These are phyloP conservation scores for Marasmarcha lunaedactyla DNA, from an alignment of 2,888 invertebrate genomes.

Conservation along the genomic window DNA sequence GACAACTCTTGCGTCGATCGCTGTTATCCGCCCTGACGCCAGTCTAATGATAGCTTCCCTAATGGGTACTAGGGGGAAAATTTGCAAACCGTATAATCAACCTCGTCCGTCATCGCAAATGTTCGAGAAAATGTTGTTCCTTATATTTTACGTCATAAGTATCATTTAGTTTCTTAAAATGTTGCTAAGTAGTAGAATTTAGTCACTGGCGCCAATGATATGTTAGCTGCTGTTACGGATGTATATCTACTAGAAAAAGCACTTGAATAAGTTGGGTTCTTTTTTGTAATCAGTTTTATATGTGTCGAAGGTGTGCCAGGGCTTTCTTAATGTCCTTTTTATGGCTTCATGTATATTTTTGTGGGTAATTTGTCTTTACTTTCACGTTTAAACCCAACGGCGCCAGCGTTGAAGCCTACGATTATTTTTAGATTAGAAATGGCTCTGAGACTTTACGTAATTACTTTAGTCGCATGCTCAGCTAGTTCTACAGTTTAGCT, in stretches of 20 bases:
- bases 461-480: slow-evolving; percentile 63
- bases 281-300: too few species aligned
- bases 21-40: slow-evolving; percentile 52
- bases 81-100: slow-evolving; percentile 34
- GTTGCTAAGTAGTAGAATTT: slow-evolving; percentile 10
- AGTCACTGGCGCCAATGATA: slow-evolving; percentile 53
- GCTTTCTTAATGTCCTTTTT: not conserved
- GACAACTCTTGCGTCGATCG: slow-evolving; percentile 12
- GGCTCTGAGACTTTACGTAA: slow-evolving; percentile 70
- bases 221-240: slow-evolving; percentile 55
- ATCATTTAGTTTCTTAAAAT: not conserved
- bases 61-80: slow-evolving; percentile 49
- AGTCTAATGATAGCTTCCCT: slow-evolving; percentile 60
- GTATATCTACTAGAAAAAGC: too few species aligned
- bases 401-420: slow-evolving; percentile 65
- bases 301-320: too few species aligned
- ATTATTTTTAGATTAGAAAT: slow-evolving; percentile 72
- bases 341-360: slow-evolving; percentile 9
- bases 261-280: too few species aligned
- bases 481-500: slow-evolving; percentile 61
- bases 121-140: slow-evolving; percentile 5
- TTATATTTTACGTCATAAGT: slow-evolving; percentile 1
- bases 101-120: slow-evolving; percentile 8
- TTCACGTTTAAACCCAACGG: slow-evolving; percentile 63
- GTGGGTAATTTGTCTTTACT: slow-evolving; percentile 41